Evolutionary conservation across 2,888 invertebrate species (phyloP), one percentile per base, ranked within the genome.

Genomic region (Entomobrya proxima): DNA sequence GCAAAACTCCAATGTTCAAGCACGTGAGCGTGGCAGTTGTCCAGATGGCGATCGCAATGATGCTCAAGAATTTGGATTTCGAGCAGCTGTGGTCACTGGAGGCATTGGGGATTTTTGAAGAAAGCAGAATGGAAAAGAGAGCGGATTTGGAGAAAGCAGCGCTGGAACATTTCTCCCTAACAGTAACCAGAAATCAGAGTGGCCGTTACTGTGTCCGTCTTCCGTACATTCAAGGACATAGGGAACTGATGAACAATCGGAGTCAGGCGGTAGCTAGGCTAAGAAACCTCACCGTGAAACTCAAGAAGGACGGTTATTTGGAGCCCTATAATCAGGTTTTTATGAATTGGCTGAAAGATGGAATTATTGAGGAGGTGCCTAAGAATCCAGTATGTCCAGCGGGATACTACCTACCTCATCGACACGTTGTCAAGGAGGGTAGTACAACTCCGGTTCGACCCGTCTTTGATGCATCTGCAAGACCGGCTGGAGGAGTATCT

Each of bases 361-460:
- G 50, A 1, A 74, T 74, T 4, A 32, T 74, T 9, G 74, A 74
- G 15, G 18, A 32, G 30, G 74, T 50, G 3, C n/a, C n/a, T 4
- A 3, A 4, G 9, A 6, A 21, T 11, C 13, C 2, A n/a, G 50
- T 18, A 13, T n/a, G 2, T 32, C 2, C 27, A 21, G 5, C 37
- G 9, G 47, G 1, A 7, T 32, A 74, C 32, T 32, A n/a, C 32
- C 27, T 74, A 1, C 47, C 50, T 11, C 74, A 72, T 27, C 72
- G 47, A 5, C 27, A 24, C 13, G 72, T 72, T 2, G n/a, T 72
- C 3, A 72, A 72, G n/a, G 9, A 9, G 11, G 15, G n/a, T 2
- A 72, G 72, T 24, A 74, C 74, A 3, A 74, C 74, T 0, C 74
- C 74, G 1, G 32, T 74, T 2, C 27, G 74, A 15, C 74, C 74